These are phyloP conservation scores for Pteromalus puparum DNA, from an alignment of 1,140 invertebrate genomes.

Conservation along the genomic window DNA sequence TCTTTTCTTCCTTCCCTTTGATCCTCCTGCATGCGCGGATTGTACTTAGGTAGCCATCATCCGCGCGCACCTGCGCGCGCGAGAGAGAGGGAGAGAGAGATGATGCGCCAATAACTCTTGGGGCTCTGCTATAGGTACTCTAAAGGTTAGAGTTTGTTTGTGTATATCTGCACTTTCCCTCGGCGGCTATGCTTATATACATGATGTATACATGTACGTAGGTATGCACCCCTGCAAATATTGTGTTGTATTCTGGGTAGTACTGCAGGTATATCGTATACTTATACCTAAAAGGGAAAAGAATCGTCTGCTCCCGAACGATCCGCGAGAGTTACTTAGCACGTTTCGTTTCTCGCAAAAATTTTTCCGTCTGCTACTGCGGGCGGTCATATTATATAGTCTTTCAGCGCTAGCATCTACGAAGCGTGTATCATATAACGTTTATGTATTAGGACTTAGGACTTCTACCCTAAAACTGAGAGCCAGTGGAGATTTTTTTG, in stretches of 20 bases:
- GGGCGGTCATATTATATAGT: not conserved
- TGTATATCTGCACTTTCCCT: not conserved
- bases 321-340: not conserved
- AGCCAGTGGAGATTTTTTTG: no score
- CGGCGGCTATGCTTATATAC: not conserved
- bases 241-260: not conserved
- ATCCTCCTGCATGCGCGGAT: not conserved
- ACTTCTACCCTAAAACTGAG: no score
- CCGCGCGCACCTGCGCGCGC: constrained; percentile 10
- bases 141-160: constrained; percentile 38
- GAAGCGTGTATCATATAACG: no score
- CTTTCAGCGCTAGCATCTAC: not conserved
- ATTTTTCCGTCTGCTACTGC: constrained; percentile 37
- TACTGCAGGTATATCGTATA: not conserved
- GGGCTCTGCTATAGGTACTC: no score
- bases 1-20: constrained; percentile 23
- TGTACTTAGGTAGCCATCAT: not conserved
- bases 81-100: no score
- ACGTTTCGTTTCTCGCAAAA: not conserved
- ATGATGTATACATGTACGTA: not conserved
- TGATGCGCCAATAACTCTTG: not conserved
- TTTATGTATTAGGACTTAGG: no score
- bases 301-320: not conserved
- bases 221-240: no score
- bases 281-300: not conserved